Conservation (phyloP, 2,888 invertebrate genomes). For the Eupithecia abbreviata region DNA sequence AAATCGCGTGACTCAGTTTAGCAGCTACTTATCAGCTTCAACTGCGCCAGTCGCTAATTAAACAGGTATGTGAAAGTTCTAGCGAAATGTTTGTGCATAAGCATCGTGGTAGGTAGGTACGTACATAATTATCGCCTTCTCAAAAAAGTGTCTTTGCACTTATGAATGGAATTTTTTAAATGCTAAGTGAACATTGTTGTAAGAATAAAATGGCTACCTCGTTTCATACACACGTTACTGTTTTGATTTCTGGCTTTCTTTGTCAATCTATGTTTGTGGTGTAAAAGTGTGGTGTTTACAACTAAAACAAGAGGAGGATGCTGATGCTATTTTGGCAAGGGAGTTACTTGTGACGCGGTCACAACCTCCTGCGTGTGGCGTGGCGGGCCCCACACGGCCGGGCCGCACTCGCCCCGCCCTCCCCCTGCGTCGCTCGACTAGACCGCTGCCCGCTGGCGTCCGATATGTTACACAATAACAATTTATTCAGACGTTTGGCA, state of each 20-base stretch:
- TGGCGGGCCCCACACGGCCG: constrained; percentile 84
- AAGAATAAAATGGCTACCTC: constrained; percentile 39
- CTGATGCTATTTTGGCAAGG: constrained; percentile 79
- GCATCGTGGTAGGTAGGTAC: background rate
- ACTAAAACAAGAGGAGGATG: constrained; percentile 56
- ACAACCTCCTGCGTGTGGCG: constrained; percentile 85
- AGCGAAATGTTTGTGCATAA: background rate
- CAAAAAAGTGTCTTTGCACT: background rate
- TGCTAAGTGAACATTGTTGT: constrained; percentile 10
- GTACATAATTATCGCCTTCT: background rate
- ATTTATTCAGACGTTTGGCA: constrained; percentile 66
- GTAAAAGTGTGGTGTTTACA: background rate
- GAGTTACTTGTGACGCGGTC: constrained; percentile 83
- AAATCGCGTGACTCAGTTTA: constrained; percentile 79
- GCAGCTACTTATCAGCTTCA: constrained; percentile 59
- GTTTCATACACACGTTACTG: background rate
- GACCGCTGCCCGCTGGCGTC: constrained; percentile 82
- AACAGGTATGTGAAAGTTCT: constrained; percentile 42
- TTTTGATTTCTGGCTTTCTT: constrained; percentile 6
- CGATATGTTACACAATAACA: constrained; percentile 80
- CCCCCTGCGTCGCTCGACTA: constrained; percentile 81
- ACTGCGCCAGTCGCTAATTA: constrained; percentile 46
- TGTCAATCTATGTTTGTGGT: background rate
- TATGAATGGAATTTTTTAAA: background rate
- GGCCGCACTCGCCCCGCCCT: constrained; percentile 83